Evolutionary conservation across 2,113 vertebrate genomes (phyloP).

Genomic region (Saimiri boliviensis): DNA sequence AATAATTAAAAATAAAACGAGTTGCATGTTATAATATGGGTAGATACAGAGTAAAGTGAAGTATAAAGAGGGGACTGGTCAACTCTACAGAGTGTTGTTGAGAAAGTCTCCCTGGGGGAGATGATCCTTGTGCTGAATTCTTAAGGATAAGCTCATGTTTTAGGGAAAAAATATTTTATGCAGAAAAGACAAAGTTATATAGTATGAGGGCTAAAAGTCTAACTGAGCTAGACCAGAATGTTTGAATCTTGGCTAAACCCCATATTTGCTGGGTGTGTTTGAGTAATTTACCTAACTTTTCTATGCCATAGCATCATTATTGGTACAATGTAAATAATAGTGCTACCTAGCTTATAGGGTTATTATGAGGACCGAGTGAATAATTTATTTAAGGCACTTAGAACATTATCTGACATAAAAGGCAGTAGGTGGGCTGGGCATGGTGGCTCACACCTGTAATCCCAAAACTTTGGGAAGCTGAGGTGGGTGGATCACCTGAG

Average conservation of each 20-base stretch:
- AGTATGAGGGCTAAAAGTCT: background rate
- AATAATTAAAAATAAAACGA: background rate
- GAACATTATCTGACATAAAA: background rate
- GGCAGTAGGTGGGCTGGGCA: background rate
- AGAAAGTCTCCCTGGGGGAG: background rate
- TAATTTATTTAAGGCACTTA: background rate
- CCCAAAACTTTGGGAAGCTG: too few relatives aligned
- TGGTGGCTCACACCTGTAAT: too few relatives aligned
- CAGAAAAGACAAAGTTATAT: background rate
- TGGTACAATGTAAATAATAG: accelerated
- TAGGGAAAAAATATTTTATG: background rate
- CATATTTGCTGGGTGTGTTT: accelerated
- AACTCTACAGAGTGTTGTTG: background rate
- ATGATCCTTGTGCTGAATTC: background rate
- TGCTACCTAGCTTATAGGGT: background rate
- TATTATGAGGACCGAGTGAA: background rate
- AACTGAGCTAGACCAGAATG: background rate
- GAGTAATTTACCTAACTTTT: background rate
- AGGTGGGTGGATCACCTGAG: too few relatives aligned
- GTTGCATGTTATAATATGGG: background rate
- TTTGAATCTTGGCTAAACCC: accelerated
- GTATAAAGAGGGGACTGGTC: background rate
- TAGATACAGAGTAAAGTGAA: background rate
- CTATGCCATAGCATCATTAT: background rate
- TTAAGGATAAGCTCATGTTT: background rate